Conservation (phyloP, 2,888 invertebrate genomes). For the Eupithecia vulgata region DNA sequence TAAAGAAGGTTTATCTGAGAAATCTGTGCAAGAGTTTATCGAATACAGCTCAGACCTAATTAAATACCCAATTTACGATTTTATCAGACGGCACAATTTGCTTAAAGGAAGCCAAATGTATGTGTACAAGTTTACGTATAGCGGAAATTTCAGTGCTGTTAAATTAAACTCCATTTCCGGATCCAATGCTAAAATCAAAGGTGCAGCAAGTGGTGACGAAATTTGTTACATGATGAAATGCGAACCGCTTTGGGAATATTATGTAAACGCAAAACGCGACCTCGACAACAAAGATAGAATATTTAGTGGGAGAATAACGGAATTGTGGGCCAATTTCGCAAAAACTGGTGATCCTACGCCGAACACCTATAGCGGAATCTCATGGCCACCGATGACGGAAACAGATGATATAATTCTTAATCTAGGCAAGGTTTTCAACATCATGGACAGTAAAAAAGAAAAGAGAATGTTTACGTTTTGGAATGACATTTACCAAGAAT, state of each 20-base stretch:
- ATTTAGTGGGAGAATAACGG: slow-evolving; percentile 68
- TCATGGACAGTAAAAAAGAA: slow-evolving; percentile 57
- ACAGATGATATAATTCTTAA: slow-evolving; percentile 58
- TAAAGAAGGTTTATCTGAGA: slow-evolving; percentile 57
- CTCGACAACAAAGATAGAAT: slow-evolving; percentile 59
- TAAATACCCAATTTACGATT: slow-evolving; percentile 74
- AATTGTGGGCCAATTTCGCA: slow-evolving; percentile 80
- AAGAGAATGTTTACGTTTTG: slow-evolving; percentile 66
- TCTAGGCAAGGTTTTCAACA: slow-evolving; percentile 58
- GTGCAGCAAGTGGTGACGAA: slow-evolving; percentile 79
- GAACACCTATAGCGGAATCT: slow-evolving; percentile 46
- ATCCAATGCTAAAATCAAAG: slow-evolving; percentile 59
- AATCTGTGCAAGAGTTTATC: slow-evolving; percentile 62
- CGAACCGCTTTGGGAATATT: slow-evolving; percentile 69
- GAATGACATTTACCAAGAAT: slow-evolving; percentile 63
- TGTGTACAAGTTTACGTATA: slow-evolving; percentile 78
- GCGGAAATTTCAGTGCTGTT: slow-evolving; percentile 69
- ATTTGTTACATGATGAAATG: slow-evolving; percentile 78
- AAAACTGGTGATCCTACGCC: slow-evolving; percentile 72
- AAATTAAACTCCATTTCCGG: slow-evolving; percentile 64
- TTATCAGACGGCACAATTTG: slow-evolving; percentile 60
- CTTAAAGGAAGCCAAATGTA: slow-evolving; percentile 56
- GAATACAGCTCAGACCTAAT: slow-evolving; percentile 74
- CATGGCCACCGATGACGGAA: slow-evolving; percentile 65
- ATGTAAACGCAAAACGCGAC: slow-evolving; percentile 57